Base-by-base conservation (phyloP, 2,113 vertebrate genomes). In the Donacobius atricapilla region DNA sequence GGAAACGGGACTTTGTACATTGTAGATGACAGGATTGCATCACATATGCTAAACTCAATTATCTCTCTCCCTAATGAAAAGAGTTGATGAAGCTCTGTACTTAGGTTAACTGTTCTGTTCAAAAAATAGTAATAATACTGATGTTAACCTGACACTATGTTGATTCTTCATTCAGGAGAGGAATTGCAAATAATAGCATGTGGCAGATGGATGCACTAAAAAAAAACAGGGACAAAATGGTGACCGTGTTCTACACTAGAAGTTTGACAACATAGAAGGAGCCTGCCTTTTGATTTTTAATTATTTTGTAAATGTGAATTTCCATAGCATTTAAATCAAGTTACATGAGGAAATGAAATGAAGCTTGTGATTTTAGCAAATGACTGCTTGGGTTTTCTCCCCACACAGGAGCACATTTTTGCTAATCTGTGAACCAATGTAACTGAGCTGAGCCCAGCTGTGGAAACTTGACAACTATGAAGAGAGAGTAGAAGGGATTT, bases 1-100 rank as follows among this genome's bases (percentile, higher is more conserved):
- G 13, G 54, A 92, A 92, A 86, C 23, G 51, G 44, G 35, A 63
- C 20, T 81, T 77, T 50, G 69, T 82, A 51, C 1, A 2, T 21
- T 94, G 47, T 56, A 94, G 95, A 91, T 75, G 40, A 84, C 12
- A 90, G 64, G 40, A 75, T 91, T 91, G 80, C 69, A 89, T 68
- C 60, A 94, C 72, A 91, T 75, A 91, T 72, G 40, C 44, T 64
- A 94, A 71, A 60, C 40, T 71, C 51, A 78, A 31, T 84, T 92
- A 84, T 81, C 77, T 37, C 51, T 96, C 24, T 24, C 7, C 5
- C 16, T 75, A 82, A 79, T 44, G 33, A 87, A 91, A 90, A 78
- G 33, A 37, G 35, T 66, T 78, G 14, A 35, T 40, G 60, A 89
- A 91, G 65, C 31, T 84, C 69, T 89, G 51, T 31, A 40, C 48